Evolutionary conservation across 2,113 vertebrate species (phyloP).

Genomic region (Canis aureus): DNA sequence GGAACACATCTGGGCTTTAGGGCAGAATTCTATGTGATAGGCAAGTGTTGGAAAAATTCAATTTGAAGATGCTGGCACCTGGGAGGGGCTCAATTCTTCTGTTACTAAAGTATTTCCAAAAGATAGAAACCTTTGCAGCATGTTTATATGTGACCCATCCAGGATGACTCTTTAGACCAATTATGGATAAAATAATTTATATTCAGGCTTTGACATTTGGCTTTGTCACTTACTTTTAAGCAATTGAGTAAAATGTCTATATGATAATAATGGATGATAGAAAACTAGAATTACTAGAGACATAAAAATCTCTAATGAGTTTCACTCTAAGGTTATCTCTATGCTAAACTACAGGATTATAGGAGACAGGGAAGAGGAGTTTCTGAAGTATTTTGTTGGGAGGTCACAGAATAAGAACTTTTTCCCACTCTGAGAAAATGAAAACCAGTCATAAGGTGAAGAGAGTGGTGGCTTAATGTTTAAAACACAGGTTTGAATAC

Average conservation of each 20-base stretch:
- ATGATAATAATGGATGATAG: not conserved
- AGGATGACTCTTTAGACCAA: not conserved
- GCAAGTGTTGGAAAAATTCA: not conserved
- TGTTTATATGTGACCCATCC: not conserved
- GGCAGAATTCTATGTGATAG: not conserved
- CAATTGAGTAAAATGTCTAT: not conserved
- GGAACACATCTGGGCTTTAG: not conserved
- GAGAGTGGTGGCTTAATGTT: not conserved
- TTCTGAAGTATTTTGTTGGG: not conserved
- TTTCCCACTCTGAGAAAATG: not conserved
- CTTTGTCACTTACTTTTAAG: conserved; percentile 31
- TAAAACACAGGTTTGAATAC: not conserved
- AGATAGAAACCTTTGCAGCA: not conserved
- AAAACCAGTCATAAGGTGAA: not conserved
- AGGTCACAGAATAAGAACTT: not conserved
- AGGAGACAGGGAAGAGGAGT: not conserved
- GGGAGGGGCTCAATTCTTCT: not conserved
- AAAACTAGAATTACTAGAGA: not conserved
- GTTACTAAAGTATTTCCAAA: not conserved
- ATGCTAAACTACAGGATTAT: not conserved
- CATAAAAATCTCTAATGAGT: not conserved
- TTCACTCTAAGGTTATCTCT: not conserved
- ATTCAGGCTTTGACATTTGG: not conserved
- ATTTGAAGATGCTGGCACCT: not conserved
- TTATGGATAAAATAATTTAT: conserved; percentile 36